Evolutionary conservation across 2,888 invertebrate genomes (phyloP).

Genomic region (Scaptomyza cyrtandrae): DNA sequence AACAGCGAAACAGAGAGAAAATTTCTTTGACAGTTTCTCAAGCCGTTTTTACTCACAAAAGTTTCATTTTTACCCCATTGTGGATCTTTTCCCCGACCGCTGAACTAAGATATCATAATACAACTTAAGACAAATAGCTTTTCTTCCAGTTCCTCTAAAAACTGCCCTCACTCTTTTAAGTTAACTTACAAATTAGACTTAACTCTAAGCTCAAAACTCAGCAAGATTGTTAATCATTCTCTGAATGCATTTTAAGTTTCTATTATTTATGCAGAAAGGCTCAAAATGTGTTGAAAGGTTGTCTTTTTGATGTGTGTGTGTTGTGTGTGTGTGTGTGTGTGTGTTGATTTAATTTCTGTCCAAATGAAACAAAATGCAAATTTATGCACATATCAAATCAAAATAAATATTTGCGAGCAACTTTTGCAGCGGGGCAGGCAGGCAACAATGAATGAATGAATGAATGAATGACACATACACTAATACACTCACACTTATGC

Average conservation of each 20-base stretch:
- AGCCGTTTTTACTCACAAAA: too few relatives aligned
- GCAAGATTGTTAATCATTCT: not conserved
- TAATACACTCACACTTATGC: not conserved
- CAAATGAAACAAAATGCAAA: conserved; percentile 27
- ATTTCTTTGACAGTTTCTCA: too few relatives aligned
- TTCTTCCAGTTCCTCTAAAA: too few relatives aligned
- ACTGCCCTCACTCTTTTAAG: too few relatives aligned
- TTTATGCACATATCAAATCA: conserved; percentile 35
- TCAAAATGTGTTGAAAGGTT: conserved; percentile 17
- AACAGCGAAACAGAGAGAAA: too few relatives aligned
- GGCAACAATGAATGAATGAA: conserved; percentile 2
- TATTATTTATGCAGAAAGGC: not conserved
- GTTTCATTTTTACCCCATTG: too few relatives aligned
- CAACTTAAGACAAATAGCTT: too few relatives aligned
- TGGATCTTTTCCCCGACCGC: too few relatives aligned
- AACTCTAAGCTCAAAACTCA: not conserved
- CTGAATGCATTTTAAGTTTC: not conserved
- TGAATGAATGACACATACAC: conserved; percentile 39
- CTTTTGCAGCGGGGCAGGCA: conserved; percentile 8
- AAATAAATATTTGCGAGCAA: conserved; percentile 30
- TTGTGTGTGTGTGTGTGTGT: not conserved
- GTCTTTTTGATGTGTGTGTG: not conserved
- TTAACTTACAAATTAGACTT: too few relatives aligned
- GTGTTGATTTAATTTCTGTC: not conserved
- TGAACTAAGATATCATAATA: too few relatives aligned